Evolutionary conservation across 2,797 vertebrate species (phyloP), one percentile per base, ranked within the genome.

Genomic region (Pangasius sanitwongsei): DNA sequence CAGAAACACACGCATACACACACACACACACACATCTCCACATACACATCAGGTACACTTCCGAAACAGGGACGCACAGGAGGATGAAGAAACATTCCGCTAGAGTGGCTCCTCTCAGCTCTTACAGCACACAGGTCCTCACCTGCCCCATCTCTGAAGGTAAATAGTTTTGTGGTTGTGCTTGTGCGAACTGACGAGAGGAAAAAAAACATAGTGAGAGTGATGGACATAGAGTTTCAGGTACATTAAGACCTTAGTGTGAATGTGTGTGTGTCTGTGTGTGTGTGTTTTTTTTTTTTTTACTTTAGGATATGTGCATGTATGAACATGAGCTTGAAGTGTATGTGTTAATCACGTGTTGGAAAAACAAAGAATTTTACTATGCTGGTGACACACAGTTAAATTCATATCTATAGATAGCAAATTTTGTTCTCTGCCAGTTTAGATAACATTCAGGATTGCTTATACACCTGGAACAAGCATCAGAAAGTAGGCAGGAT

Each of bases 61-160:
- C 92, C 89, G 86, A 92, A 90, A 86, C 92, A 93, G 94, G 94
- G 94, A 95, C 92, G 93, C 91, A 93, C 92, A 89, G 93, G 95
- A 97, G 94, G 92, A 97, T 97, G 96, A 97, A 96, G 96, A 97
- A 97, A 93, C 96, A 97, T 92, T 97, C 96, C 69, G 96, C 96
- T 93, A 95, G 96, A 94, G 96, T 97, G 93, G 96, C 95, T 95
- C 96, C 96, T 90, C 96, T 97, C 94, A 96, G 95, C 94, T 97
- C 96, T 28, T 97, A 96, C 95, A 97, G 96, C 95, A 94, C 96
- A 93, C 96, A 97, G 94, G 96, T 97, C 92, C 95, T 97, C 37
- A 96, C 96, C 95, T 96, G 96, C 92, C 94, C 96, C 93, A 92
- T 94, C 94, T 96, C 96, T 91, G 96, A 97, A 96, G 96, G 96